Base-by-base conservation (phyloP, 2,113 vertebrate genomes). In the Triplophysa siluroides region DNA sequence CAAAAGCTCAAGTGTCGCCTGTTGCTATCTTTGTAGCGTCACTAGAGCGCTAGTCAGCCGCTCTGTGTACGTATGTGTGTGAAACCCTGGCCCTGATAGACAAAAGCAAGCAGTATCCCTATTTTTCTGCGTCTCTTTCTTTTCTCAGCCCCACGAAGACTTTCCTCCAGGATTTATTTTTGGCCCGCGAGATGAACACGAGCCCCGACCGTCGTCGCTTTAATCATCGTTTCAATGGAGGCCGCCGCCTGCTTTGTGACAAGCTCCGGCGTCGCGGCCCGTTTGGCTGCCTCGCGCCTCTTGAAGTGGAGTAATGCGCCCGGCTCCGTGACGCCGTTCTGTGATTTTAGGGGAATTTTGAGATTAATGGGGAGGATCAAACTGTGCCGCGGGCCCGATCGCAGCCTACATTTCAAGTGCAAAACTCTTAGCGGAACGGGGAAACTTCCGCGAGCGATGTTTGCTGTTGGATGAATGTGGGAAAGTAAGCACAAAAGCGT, bases 211-310 rank as follows among this genome's bases (percentile, higher is more conserved):
- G 26, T 64, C 43, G 16, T 26, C 26, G 41, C 75, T 81, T 83
- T 79, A 86, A 84, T 86, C 83, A 85, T 81, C 11, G 38, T 71
- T 80, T 78, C 52, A 81, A 74, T 65, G 47, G 68, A 41, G 41
- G 68, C 74, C 26, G 58, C 50, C 7, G 21, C n/a, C 19, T 29
- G 26, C 71, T 76, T 78, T 78, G 76, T 78, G 62, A 38, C 76
- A 82, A 43, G 47, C 76, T 56, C 45, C 13, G 52, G 33, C 10
- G 26, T 33, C 56, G 14, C 7, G 67, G 56, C 33, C 74, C 43
- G 21, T 72, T 78, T 67, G 29, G 64, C 12, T 56, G 26, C 10
- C 58, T 21, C 18, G 47, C 66, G 33, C n/a, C 41, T 76, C 41
- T 23, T 63, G 73, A 76, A 76, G 73, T 76, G 26, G 62, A 76